Evolutionary conservation across 2,888 invertebrate genomes (phyloP), one percentile per base, ranked within the genome.

Genomic region (Folsomia candida): DNA sequence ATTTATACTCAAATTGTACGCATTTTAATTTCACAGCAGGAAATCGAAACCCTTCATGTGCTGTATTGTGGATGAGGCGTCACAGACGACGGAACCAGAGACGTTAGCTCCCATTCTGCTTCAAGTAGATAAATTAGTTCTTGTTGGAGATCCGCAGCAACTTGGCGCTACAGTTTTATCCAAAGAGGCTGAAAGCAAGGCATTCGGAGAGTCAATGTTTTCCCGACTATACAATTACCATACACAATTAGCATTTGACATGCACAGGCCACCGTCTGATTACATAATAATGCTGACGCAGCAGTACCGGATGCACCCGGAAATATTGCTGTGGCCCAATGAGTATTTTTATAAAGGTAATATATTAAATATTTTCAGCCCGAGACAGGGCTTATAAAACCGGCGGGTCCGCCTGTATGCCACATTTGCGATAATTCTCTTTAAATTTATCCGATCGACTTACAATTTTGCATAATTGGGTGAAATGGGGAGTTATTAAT

Each of bases 91-190:
- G 51, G 96, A 96, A 83, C 88, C 91, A 0, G 93, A 93, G 83
- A 88, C 89, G 1, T 84, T 94, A 75, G 88, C 93, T 76, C 94
- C 94, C 0, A 85, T 94, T 59, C 87, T 89, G 81, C 87, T 92
- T 74, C 89, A 89, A 66, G 87, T 92, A 2, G 88, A 87, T 60
- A 90, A 88, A 66, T 84, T 95, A 62, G 87, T 94, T 51, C 85
- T 96, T 74, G 91, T 95, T 29, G 95, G 95, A 0, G 95, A 96
- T 84, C 91, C 92, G 1, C 88, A 90, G 81, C 94, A 95, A 82
- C 85, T 94, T 67, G 91, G 92, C 0, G 91, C 93, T 0, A 92
- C 90, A 26, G 89, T 93, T 64, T 83, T 90, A 75, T 92, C 92
- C 22, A 86, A 92, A 89, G 87, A 88, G 78, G 91, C 93, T 0